Conservation (phyloP, 30 jellyfish, hydroid and myxozoan species). For the Euphysa ruthae region DNA sequence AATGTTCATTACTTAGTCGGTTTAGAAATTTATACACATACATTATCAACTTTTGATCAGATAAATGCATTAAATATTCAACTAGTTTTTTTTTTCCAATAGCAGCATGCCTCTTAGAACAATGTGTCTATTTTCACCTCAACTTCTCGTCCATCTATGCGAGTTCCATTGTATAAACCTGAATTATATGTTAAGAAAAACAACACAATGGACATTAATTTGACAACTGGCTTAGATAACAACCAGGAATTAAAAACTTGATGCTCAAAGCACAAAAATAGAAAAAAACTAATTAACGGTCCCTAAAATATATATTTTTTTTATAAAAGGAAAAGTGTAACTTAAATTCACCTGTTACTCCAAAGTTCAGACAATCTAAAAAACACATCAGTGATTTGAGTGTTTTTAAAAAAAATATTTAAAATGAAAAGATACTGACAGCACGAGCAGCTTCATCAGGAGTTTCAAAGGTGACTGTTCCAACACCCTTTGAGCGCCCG, state of each 20-base stretch:
- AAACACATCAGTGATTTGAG: neutral
- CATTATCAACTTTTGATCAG: too few species aligned
- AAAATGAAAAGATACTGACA: constrained; percentile 62
- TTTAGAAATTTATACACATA: too few species aligned
- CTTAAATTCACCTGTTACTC: too few species aligned
- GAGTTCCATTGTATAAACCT: constrained; percentile 76
- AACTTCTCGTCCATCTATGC: constrained; percentile 79
- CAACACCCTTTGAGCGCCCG: constrained; percentile 86
- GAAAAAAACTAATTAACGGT: neutral
- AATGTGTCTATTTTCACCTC: constrained; percentile 62
- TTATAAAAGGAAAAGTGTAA: neutral
- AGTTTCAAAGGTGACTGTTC: constrained; percentile 60
- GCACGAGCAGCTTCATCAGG: constrained; percentile 79
- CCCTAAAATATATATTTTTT: neutral
- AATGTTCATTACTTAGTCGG: too few species aligned
- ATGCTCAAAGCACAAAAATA: neutral
- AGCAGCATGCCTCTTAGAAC: too few species aligned
- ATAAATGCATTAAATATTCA: too few species aligned
- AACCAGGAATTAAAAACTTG: too few species aligned
- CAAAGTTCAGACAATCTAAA: too few species aligned
- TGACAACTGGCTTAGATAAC: too few species aligned
- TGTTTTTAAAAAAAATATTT: neutral
- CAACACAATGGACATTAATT: too few species aligned
- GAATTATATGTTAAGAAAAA: neutral
- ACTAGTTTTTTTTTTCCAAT: too few species aligned